phyloP scores from a whole-genome alignment of 35 echinoderm and acorn worm genomes.

The Eucidaris tribuloides region DNA sequence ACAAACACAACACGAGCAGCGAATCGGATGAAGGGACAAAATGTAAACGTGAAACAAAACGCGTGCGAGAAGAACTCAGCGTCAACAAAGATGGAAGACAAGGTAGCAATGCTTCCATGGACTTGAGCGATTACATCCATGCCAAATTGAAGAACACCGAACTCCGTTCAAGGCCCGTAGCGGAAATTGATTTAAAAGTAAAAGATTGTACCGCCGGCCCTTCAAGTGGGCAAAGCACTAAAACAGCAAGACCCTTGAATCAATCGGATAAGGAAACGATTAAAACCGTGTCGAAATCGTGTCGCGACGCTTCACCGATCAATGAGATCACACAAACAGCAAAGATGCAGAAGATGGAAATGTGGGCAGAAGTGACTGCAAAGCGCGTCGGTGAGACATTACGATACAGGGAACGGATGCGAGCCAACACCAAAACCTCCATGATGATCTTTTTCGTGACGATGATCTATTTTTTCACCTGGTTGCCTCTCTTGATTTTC shows the following conservation, averaged over 20 bases:
- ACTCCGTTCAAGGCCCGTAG: too few relatives aligned
- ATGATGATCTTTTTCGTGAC: neutral
- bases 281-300: neutral
- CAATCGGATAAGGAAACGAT: neutral
- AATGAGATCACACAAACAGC: neutral
- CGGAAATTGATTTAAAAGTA: too few relatives aligned
- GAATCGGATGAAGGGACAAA: neutral
- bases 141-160: too few relatives aligned
- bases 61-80: too few relatives aligned
- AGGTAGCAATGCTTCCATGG: too few relatives aligned
- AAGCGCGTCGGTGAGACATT: too few relatives aligned
- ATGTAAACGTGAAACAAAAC: too few relatives aligned
- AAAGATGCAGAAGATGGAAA: neutral
- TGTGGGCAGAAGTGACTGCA: too few relatives aligned
- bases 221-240: neutral
- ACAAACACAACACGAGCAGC: neutral
- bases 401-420: neutral
- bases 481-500: neutral
- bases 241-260: neutral
- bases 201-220: too few relatives aligned
- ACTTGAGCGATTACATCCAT: too few relatives aligned
- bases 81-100: too few relatives aligned
- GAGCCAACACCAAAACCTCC: neutral
- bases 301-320: neutral
- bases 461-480: neutral